These are phyloP conservation scores for Drosophila percnosoma DNA, from an alignment of 2,888 invertebrate species.

Conservation along the genomic window DNA sequence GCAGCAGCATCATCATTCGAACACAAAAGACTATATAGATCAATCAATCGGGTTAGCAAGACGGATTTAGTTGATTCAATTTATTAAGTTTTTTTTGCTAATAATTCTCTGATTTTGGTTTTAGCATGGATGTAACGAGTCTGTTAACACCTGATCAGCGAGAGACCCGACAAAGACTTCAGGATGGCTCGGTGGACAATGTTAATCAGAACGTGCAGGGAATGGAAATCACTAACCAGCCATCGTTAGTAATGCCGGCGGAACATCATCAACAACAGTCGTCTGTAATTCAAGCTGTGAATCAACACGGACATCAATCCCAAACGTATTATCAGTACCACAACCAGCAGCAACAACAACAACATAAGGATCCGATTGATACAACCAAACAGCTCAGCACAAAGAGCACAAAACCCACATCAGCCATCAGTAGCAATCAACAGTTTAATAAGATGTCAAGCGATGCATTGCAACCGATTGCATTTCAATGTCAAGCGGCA, in stretches of 20 bases:
- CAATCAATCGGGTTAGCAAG: slow-evolving; percentile 43
- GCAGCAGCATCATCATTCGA: slow-evolving; percentile 30
- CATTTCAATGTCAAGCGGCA: slow-evolving; percentile 37
- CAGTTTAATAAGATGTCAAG: slow-evolving; percentile 18
- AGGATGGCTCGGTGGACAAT: slow-evolving; percentile 12
- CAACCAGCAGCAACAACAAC: slow-evolving; percentile 1
- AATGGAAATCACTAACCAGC: slow-evolving; percentile 24
- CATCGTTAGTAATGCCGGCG: slow-evolving; percentile 55
- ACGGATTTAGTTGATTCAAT: neutral
- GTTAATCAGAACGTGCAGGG: slow-evolving; percentile 15
- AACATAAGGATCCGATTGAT: slow-evolving; percentile 37
- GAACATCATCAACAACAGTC: slow-evolving; percentile 24
- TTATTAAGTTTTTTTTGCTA: neutral
- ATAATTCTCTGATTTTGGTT: slow-evolving; percentile 1
- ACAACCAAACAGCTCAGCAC: slow-evolving; percentile 24
- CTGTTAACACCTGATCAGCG: slow-evolving; percentile 14
- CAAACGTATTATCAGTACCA: slow-evolving; percentile 33
- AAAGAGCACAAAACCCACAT: slow-evolving; percentile 43
- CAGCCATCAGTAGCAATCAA: slow-evolving; percentile 36
- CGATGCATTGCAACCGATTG: slow-evolving; percentile 25
- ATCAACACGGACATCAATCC: slow-evolving; percentile 57
- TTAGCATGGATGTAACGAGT: slow-evolving; percentile 16
- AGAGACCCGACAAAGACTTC: slow-evolving; percentile 11
- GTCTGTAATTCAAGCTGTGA: slow-evolving; percentile 33
- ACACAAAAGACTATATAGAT: slow-evolving; percentile 19